Evolutionary conservation across 1,140 invertebrate species (phyloP).

Genomic region (Aphidius ervi): DNA sequence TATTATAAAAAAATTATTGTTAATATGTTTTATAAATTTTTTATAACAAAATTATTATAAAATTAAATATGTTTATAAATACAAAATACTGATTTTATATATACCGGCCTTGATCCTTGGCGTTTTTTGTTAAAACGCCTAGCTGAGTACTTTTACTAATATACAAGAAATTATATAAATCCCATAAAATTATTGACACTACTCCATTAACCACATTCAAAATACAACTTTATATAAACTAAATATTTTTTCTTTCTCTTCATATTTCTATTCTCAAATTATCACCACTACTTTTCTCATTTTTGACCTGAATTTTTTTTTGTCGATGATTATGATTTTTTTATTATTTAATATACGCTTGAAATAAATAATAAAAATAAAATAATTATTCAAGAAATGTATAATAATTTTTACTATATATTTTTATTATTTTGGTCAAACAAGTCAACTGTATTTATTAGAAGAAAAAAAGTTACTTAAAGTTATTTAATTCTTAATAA

Average conservation of each 20-base stretch:
- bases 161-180: constrained; percentile 10
- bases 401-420: too few species aligned
- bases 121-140: constrained; percentile 32
- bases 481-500: too few species aligned
- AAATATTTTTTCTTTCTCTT: too few species aligned
- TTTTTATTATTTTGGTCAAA: too few species aligned
- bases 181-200: constrained; percentile 33
- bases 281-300: too few species aligned
- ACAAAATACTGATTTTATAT: constrained; percentile 24
- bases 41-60: neutral
- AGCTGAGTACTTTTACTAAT: constrained; percentile 43
- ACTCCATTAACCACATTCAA: constrained; percentile 15
- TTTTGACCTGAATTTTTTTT: neutral
- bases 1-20: neutral
- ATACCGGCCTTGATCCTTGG: constrained; percentile 47
- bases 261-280: too few species aligned
- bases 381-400: too few species aligned
- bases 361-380: too few species aligned
- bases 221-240: too few species aligned
- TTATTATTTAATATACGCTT: too few species aligned
- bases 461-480: too few species aligned
- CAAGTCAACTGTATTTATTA: too few species aligned
- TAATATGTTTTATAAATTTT: neutral
- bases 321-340: neutral
- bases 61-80: constrained; percentile 2